phyloP scores from a whole-genome alignment of 2,113 vertebrate genomes.

The Takifugu flavidus region DNA sequence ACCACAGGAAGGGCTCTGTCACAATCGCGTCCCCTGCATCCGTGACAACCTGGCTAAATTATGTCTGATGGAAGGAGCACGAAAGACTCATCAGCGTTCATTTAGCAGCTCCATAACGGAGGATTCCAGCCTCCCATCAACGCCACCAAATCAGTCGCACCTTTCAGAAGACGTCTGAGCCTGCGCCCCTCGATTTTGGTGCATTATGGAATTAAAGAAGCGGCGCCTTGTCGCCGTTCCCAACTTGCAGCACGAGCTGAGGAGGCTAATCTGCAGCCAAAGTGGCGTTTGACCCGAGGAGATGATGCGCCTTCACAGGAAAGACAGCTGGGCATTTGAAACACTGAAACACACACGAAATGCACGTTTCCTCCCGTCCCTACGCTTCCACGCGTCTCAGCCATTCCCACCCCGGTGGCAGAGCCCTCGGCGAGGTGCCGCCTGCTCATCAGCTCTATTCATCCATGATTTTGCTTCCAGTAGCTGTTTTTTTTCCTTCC shows the following conservation, averaged over 20 bases:
- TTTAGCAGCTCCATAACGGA: conserved; percentile 24
- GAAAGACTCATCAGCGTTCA: neutral
- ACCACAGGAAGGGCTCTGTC: conserved; percentile 57
- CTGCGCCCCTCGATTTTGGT: too few species aligned
- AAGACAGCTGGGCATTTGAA: too few species aligned
- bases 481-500: too few species aligned
- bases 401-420: conserved; percentile 5
- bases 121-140: conserved; percentile 32
- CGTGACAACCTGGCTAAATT: conserved; percentile 21
- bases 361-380: too few species aligned
- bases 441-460: neutral
- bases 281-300: too few species aligned
- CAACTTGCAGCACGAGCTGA: conserved; percentile 6
- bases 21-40: conserved; percentile 14
- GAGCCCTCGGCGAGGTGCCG: neutral
- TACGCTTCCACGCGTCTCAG: neutral
- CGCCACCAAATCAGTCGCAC: too few species aligned
- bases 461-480: neutral
- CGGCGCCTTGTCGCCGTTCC: too few species aligned
- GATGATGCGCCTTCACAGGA: too few species aligned
- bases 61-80: neutral
- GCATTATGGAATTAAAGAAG: too few species aligned
- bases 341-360: too few species aligned
- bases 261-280: neutral
- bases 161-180: too few species aligned